Percentiles rank a stretch among this genome's conserved stretches.
Conservation (phyloP, 2,888 invertebrate species). For the Ferrisia virgata region DNA sequence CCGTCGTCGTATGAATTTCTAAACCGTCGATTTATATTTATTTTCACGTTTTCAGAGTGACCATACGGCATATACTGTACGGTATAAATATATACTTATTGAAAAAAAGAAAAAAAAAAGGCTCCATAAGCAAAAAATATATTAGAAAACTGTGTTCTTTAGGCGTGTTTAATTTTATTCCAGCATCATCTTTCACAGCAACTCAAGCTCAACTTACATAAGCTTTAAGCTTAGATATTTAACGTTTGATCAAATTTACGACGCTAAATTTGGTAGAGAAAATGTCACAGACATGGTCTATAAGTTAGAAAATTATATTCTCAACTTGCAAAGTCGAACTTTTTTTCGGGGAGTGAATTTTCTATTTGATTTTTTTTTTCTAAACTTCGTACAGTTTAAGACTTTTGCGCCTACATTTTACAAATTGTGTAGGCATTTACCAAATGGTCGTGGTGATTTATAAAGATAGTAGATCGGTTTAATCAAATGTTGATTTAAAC, state of each 20-base stretch:
- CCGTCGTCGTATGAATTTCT: not conserved
- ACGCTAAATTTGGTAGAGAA: not conserved
- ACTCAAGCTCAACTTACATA: not conserved
- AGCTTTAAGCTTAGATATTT: no score
- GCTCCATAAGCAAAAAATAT: not conserved
- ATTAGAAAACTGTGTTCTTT: not conserved
- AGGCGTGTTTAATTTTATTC: not conserved
- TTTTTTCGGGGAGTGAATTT: not conserved
- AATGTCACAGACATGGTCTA: not conserved
- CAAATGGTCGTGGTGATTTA: not conserved
- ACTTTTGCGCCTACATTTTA: not conserved
- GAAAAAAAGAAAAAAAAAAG: not conserved
- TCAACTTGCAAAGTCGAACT: not conserved
- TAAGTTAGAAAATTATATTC: slow-evolving; percentile 17
- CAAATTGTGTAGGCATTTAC: not conserved
- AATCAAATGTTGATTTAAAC: no score
- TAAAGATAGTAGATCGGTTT: not conserved
- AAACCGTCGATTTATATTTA: not conserved
- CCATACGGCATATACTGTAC: no score
- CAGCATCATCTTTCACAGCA: not conserved
- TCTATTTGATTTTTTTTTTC: not conserved
- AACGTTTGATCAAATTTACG: not conserved
- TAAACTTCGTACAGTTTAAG: not conserved
- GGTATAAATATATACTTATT: no score
- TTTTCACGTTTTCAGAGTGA: not conserved